Evolutionary conservation across 2,888 invertebrate genomes (phyloP).

Genomic region (Meiosimyza decipiens): DNA sequence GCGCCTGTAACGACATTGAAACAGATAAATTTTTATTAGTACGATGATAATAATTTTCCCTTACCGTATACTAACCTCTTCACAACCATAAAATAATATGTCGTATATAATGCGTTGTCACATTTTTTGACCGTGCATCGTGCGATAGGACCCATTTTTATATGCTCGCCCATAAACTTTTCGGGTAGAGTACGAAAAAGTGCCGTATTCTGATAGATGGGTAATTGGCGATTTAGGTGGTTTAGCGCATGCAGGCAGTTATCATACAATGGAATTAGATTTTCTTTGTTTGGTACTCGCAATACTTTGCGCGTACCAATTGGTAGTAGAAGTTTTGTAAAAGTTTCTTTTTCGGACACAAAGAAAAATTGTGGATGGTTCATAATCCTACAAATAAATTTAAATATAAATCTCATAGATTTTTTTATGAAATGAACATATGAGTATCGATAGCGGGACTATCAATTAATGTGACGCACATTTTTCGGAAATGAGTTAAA

Average conservation of each 20-base stretch:
- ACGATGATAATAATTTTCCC: neutral
- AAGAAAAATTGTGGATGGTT: slow-evolving; percentile 54
- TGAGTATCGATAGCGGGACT: too few species aligned
- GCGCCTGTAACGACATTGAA: slow-evolving; percentile 47
- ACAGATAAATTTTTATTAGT: neutral
- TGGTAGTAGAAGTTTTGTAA: slow-evolving; percentile 58
- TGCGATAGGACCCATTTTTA: slow-evolving; percentile 62
- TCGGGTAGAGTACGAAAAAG: slow-evolving; percentile 58
- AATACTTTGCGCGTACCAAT: slow-evolving; percentile 61
- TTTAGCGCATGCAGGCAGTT: slow-evolving; percentile 60
- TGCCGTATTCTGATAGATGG: slow-evolving; percentile 56
- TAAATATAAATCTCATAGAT: neutral
- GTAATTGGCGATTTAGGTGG: slow-evolving; percentile 53
- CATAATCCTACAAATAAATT: slow-evolving; percentile 34
- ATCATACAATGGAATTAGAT: slow-evolving; percentile 60
- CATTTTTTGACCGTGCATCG: slow-evolving; percentile 61
- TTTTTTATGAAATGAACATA: too few species aligned
- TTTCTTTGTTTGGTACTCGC: slow-evolving; percentile 56
- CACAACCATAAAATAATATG: slow-evolving; percentile 64
- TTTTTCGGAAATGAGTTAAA: too few species aligned
- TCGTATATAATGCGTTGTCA: slow-evolving; percentile 59
- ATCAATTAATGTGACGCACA: too few species aligned
- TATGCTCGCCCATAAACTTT: slow-evolving; percentile 59
- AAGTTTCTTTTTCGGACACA: slow-evolving; percentile 60
- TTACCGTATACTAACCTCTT: slow-evolving; percentile 55